These are phyloP conservation scores for Salmo trutta DNA, from an alignment of 2,797 vertebrate genomes.

Conservation along the genomic window DNA sequence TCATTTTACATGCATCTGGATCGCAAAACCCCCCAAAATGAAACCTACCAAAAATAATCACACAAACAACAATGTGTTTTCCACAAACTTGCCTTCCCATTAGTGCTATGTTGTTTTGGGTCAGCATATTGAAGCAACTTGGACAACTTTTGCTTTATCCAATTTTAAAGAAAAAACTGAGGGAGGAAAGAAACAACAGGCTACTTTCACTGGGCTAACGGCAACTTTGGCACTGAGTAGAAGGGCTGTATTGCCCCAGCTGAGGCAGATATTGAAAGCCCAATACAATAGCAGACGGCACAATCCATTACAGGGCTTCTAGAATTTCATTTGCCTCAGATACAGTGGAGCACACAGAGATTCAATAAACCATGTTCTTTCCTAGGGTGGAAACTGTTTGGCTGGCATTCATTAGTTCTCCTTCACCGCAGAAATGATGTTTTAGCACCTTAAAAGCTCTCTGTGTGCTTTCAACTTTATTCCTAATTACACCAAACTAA, in stretches of 20 bases:
- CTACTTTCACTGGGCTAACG: conserved; percentile 33
- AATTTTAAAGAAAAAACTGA: conserved; percentile 25
- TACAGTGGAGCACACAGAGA: conserved; percentile 46
- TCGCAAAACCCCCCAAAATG: not conserved
- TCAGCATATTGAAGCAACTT: conserved; percentile 22
- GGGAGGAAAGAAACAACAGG: conserved; percentile 32
- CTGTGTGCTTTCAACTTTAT: conserved; percentile 31
- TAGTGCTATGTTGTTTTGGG: conserved; percentile 23
- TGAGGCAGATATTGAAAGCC: conserved; percentile 60
- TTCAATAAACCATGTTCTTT: conserved; percentile 38
- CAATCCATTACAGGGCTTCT: conserved; percentile 64
- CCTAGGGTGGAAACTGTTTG: conserved; percentile 61
- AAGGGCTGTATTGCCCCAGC: conserved; percentile 31
- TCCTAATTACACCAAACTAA: conserved; percentile 25
- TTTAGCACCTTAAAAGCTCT: conserved; percentile 28
- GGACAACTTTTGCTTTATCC: conserved; percentile 21
- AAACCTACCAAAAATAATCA: not conserved
- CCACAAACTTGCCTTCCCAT: conserved; percentile 32
- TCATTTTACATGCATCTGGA: no score
- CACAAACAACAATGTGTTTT: conserved; percentile 15
- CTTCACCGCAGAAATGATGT: conserved; percentile 38
- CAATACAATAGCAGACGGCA: conserved; percentile 48
- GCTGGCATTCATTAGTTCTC: conserved; percentile 49
- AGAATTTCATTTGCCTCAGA: conserved; percentile 63
- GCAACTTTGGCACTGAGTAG: conserved; percentile 34